These are phyloP conservation scores for Catharus bicknelli DNA, from an alignment of 2,113 vertebrate species.

Conservation along the genomic window DNA sequence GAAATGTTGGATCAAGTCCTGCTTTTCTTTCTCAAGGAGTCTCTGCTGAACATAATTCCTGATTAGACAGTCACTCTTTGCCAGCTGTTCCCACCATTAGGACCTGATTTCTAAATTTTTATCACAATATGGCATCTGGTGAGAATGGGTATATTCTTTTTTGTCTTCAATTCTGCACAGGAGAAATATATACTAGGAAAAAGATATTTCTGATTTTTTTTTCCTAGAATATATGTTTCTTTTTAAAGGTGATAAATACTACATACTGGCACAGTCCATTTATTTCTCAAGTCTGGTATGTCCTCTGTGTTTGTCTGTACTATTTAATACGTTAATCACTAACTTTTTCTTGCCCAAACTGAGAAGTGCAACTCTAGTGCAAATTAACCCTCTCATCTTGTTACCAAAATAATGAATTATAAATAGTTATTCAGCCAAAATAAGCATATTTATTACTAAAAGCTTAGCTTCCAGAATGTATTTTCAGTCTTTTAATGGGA, in stretches of 20 bases:
- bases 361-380: constrained; percentile 37
- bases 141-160: neutral
- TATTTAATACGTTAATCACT: constrained; percentile 39
- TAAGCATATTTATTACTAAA: constrained; percentile 34
- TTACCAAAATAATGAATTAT: constrained; percentile 52
- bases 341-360: constrained; percentile 10
- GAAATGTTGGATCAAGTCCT: neutral
- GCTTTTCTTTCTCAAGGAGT: neutral
- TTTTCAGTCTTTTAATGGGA: constrained; percentile 6
- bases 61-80: neutral
- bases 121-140: neutral
- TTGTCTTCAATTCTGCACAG: neutral
- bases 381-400: constrained; percentile 18
- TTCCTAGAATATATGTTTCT: neutral
- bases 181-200: neutral
- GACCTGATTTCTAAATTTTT: neutral
- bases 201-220: neutral
- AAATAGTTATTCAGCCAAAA: constrained; percentile 37
- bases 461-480: neutral
- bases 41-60: neutral
- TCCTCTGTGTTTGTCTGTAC: constrained; percentile 35
- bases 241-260: neutral
- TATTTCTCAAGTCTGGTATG: constrained; percentile 44
- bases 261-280: neutral
- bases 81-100: neutral